Conservation (phyloP, 2,888 invertebrate species). For the Cantharis rufa region DNA sequence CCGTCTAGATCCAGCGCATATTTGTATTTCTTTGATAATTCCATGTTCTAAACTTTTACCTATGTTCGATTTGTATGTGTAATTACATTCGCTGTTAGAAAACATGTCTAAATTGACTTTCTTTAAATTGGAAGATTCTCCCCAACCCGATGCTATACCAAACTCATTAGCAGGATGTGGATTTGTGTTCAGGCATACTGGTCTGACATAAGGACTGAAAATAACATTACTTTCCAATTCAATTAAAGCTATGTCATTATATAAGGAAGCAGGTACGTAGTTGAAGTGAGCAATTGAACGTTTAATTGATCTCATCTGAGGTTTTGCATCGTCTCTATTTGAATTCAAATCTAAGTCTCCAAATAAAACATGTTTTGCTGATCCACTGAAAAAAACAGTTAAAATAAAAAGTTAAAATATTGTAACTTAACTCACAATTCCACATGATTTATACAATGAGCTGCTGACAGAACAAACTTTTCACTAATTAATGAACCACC, state of each 20-base stretch:
- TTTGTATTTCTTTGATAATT: slow-evolving; percentile 54
- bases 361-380: slow-evolving; percentile 51
- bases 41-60: slow-evolving; percentile 47
- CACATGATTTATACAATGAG: slow-evolving; percentile 59
- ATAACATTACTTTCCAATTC: slow-evolving; percentile 48
- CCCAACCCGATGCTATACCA: slow-evolving; percentile 58
- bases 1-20: slow-evolving; percentile 58
- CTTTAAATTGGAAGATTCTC: slow-evolving; percentile 50
- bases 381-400: slow-evolving; percentile 45
- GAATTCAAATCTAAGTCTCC: slow-evolving; percentile 55
- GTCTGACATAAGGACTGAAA: slow-evolving; percentile 54
- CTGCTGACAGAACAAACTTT: slow-evolving; percentile 66
- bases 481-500: slow-evolving; percentile 45
- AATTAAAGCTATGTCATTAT: slow-evolving; percentile 59
- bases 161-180: neutral
- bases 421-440: too few species aligned
- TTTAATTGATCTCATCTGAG: slow-evolving; percentile 45
- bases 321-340: slow-evolving; percentile 47
- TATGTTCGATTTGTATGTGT: neutral
- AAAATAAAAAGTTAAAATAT: too few species aligned
- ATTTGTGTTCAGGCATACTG: slow-evolving; percentile 53
- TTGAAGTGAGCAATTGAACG: slow-evolving; percentile 50
- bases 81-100: slow-evolving; percentile 45
- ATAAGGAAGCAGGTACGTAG: slow-evolving; percentile 50
- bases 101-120: slow-evolving; percentile 56